Evolutionary conservation across 2,113 vertebrate species (phyloP).

Genomic region (Mesitornis unicolor): DNA sequence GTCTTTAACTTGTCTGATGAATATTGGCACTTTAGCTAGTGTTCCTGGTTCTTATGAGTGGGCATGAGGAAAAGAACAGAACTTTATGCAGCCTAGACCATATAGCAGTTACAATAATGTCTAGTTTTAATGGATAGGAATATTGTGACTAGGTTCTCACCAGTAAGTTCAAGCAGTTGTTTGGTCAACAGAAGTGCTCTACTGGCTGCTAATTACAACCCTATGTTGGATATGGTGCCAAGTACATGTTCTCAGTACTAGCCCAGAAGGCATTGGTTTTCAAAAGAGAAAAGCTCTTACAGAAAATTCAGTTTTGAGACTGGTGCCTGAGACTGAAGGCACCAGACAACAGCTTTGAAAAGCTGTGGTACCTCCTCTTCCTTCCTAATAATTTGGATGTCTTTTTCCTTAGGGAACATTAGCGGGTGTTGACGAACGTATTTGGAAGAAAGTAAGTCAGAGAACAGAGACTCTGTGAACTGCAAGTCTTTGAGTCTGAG

Average conservation of each 20-base stretch:
- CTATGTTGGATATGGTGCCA: neutral
- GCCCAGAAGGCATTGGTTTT: constrained; percentile 38
- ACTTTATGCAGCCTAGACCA: neutral
- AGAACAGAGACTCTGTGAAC: neutral
- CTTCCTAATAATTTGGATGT: neutral
- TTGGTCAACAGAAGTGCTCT: constrained; percentile 24
- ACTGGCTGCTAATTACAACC: constrained; percentile 9
- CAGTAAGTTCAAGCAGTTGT: neutral
- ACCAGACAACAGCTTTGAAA: constrained; percentile 15
- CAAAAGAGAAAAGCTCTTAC: constrained; percentile 36
- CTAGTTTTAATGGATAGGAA: neutral
- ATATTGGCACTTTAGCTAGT: neutral
- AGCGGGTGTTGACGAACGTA: neutral
- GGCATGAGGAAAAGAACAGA: neutral
- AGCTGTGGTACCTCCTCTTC: neutral
- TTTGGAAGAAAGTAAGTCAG: neutral
- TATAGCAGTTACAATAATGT: neutral
- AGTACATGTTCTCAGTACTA: neutral
- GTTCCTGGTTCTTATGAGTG: neutral
- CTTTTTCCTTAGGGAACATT: neutral
- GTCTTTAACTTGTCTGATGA: neutral
- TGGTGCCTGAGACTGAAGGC: constrained; percentile 6
- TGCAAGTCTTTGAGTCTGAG: neutral
- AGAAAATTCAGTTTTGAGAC: neutral
- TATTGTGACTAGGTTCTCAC: neutral